A percentile compares a stretch with the other conserved stretches of the same genome.
These are phyloP conservation scores for Lysandra bellargus DNA, from an alignment of 2,888 invertebrate species.

Conservation along the genomic window DNA sequence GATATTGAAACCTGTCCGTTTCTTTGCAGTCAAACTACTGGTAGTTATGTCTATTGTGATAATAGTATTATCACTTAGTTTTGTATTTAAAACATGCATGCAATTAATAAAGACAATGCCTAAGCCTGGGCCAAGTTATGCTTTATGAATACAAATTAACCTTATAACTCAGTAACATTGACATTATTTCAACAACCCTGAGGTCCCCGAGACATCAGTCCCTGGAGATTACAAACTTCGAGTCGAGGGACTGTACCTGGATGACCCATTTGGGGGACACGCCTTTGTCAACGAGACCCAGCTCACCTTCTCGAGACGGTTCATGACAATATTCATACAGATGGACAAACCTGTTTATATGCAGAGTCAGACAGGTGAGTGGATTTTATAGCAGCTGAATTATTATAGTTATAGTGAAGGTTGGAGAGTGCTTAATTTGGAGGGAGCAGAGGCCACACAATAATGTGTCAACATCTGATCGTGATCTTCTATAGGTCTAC, in stretches of 20 bases:
- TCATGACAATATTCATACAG: conserved; percentile 97
- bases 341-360: conserved; percentile 97
- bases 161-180: neutral
- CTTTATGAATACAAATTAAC: neutral
- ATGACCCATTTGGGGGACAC: conserved; percentile 89
- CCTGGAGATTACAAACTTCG: conserved; percentile 91
- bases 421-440: no score
- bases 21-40: no score
- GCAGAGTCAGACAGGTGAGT: conserved; percentile 90
- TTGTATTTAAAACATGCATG: neutral
- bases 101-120: neutral
- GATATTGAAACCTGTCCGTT: no score
- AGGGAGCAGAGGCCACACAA: no score
- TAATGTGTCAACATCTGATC: no score
- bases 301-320: conserved; percentile 91
- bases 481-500: no score
- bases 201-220: conserved; percentile 92
- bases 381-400: neutral
- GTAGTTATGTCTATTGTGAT: no score
- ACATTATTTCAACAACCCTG: neutral
- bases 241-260: conserved; percentile 89
- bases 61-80: no score
- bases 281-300: conserved; percentile 94
- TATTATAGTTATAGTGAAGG: no score
- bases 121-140: neutral